These are phyloP conservation scores for Stictocephala bisonia DNA, from an alignment of 2,888 invertebrate genomes.

Conservation along the genomic window DNA sequence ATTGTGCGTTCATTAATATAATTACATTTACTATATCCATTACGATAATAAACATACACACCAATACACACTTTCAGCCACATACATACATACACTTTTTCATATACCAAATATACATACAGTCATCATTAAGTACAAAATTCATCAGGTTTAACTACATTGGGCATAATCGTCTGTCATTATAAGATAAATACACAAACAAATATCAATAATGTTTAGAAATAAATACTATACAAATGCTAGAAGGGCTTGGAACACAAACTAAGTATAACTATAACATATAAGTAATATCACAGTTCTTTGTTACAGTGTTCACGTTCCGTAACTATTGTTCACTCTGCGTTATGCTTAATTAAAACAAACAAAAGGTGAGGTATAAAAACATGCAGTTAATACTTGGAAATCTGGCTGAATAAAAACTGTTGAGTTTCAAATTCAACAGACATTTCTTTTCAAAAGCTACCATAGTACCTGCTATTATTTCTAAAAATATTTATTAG, in stretches of 20 bases:
- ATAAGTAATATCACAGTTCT: constrained; percentile 36
- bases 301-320: background rate
- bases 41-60: background rate
- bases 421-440: too few species aligned
- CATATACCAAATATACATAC: constrained; percentile 35
- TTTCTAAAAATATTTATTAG: too few species aligned
- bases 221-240: background rate
- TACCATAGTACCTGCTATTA: too few species aligned
- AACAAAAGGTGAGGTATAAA: too few species aligned
- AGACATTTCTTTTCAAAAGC: too few species aligned
- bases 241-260: constrained; percentile 12
- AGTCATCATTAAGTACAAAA: constrained; percentile 36
- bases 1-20: constrained; percentile 26
- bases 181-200: constrained; percentile 3
- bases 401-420: too few species aligned
- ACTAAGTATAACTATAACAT: constrained; percentile 29
- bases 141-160: constrained; percentile 27
- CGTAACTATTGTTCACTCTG: too few species aligned
- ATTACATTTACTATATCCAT: constrained; percentile 27
- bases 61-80: background rate
- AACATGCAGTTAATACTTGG: too few species aligned
- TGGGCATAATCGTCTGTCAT: constrained; percentile 11
- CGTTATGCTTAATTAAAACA: too few species aligned
- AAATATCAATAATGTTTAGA: background rate
- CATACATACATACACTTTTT: background rate